Evolutionary conservation across 2,888 invertebrate genomes (phyloP), one percentile per base, ranked within the genome.

Genomic region (Drosophila aldrichi): DNA sequence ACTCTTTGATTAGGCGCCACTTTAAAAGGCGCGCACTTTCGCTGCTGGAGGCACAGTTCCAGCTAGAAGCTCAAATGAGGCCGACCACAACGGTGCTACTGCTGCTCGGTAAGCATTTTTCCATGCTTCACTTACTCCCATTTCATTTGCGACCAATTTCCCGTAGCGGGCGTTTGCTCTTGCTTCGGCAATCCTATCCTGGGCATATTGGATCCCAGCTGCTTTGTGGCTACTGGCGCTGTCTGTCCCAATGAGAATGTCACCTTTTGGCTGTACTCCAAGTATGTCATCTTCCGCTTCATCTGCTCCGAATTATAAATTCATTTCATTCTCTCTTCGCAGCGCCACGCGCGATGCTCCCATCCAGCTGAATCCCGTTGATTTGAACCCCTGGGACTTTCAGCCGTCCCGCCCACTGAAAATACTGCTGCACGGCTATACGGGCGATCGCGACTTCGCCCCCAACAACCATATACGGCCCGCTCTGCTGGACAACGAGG

Each of bases 371-470:
- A 82, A 93, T 59, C 92, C 93, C 8, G 62, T 83, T 0, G 84
- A 90, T 61, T 73, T 90, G 2, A 77, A 90, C 52, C 71, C 81
- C 0, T 77, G 79, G 55, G 79, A 88, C 57, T 92, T 92, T 59
- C 78, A 80, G 48, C 88, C 87, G 10, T 88, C 92, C 22, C 93
- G 93, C 0, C 94, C 94, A 0, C 85, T 95, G 0, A 95, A 95
- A 76, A 92, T 95, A 16, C 77, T 95, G 1, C 93, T 95, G 49
- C 95, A 95, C 71, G 95, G 95, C 0, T 95, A 95, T 77, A 95
- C 95, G 0, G 95, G 95, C 0, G 67, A 94, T 81, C 94, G 92
- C 62, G 93, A 95, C 80, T 95, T 92, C 79, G 93, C 95, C 0
- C 95, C 95, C 0, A 95, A 94, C 79, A 92, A 93, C 6, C 93